Base-by-base conservation (phyloP, 2,113 vertebrate species). In the Anseranas semipalmata region DNA sequence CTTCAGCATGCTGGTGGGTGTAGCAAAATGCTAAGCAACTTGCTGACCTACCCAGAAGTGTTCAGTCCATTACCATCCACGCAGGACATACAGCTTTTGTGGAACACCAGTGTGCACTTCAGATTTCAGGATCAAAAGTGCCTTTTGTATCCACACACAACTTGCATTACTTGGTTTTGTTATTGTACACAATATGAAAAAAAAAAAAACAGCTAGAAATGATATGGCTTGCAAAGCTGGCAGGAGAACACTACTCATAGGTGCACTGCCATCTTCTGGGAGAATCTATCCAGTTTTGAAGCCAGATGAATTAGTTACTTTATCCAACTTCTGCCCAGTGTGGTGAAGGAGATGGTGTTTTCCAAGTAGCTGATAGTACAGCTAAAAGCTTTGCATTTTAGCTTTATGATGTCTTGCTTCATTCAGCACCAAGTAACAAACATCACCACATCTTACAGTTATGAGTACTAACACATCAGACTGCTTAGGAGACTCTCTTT, bases 221-320 rank as follows among this genome's bases (percentile, higher is more conserved):
- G 0, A 22, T 6, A 19, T 2, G 52, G 58, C 2, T 66, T 89
- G 33, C 17, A 85, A 82, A 76, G 24, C 15, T 84, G 90, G 30
- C 41, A 87, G 37, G 18, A 58, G 66, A 93, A 87, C 45, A 73
- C 21, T 89, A 50, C 25, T 75, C 45, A 79, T 35, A 87, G 25
- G 93, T 91, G 77, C 80, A 95, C 77, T 96, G 95, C 92, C 96
- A 95, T 88, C 89, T 96, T 96, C 94, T 92, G 90, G 94, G 84
- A 84, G 53, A 93, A 87, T 37, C 58, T 62, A 59, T 73, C 48
- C 37, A 60, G 20, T 27, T 94, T 87, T 87, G 84, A 33, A 87
- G 43, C 65, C n/a, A 66, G 45, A 62, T 53, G 35, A 77, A 60
- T 87, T 85, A 74, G 35, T 52, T 76, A 74, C 27, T 79, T 73